These are phyloP conservation scores for Himalopsyche anomala DNA, from an alignment of 2,888 invertebrate genomes.

Conservation along the genomic window DNA sequence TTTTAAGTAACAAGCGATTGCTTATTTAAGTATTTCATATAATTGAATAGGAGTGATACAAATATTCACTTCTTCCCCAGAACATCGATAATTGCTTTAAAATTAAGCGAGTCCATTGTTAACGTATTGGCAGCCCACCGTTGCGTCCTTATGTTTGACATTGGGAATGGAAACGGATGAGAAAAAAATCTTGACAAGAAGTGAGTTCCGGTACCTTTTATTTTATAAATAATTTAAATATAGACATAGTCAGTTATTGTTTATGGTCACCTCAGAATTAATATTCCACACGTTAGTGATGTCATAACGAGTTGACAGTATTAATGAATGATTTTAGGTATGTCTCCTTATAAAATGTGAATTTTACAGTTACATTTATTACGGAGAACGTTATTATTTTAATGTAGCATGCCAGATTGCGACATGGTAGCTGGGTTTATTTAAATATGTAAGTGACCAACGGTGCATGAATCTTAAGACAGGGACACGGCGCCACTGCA, in stretches of 20 bases:
- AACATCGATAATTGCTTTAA: no score
- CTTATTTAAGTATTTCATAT: no score
- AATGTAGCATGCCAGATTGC: conserved; percentile 21
- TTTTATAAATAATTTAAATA: background rate
- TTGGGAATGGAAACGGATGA: no score
- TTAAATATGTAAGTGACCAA: conserved; percentile 12
- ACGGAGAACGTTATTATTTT: conserved; percentile 2
- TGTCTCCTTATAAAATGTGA: background rate
- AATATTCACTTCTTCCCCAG: no score
- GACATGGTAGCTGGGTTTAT: background rate
- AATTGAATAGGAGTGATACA: no score
- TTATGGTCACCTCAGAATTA: background rate
- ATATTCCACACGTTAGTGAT: background rate
- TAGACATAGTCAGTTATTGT: background rate
- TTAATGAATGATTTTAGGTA: background rate
- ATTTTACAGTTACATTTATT: background rate
- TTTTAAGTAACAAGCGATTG: no score
- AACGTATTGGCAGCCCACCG: no score
- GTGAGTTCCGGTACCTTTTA: no score
- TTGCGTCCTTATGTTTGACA: no score
- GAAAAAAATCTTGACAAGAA: no score
- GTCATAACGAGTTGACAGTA: background rate
- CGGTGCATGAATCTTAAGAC: background rate
- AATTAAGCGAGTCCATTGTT: no score
- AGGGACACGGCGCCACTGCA: background rate